Conservation (phyloP, 2,113 vertebrate genomes). For the Oncorhynchus tshawytscha region DNA sequence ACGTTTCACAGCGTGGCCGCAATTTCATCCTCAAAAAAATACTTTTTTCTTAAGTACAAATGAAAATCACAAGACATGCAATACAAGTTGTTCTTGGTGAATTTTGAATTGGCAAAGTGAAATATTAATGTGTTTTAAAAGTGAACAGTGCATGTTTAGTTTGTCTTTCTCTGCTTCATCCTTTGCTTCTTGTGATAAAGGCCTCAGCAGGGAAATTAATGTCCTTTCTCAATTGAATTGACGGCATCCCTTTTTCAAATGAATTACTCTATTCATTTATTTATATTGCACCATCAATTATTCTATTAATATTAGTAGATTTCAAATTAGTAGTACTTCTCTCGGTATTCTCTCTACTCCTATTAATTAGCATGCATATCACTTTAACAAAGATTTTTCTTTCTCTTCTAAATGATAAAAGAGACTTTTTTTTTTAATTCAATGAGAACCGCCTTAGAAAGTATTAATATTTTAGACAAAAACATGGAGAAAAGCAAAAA, state of each 20-base stretch:
- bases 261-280: constrained; percentile 81
- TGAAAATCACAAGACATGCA: constrained; percentile 23
- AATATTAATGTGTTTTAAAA: constrained; percentile 74
- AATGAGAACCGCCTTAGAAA: constrained; percentile 67
- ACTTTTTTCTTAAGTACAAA: not conserved
- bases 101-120: constrained; percentile 65
- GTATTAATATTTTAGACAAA: constrained; percentile 74
- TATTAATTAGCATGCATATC: constrained; percentile 77
- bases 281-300: constrained; percentile 79
- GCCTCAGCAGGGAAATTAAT: constrained; percentile 63
- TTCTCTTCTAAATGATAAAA: constrained; percentile 80
- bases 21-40: not conserved
- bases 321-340: constrained; percentile 76
- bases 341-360: constrained; percentile 67
- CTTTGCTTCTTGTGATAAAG: constrained; percentile 51
- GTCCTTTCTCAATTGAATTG: constrained; percentile 71
- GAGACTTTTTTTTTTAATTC: constrained; percentile 78
- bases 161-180: constrained; percentile 41
- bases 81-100: constrained; percentile 65
- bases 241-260: constrained; percentile 75
- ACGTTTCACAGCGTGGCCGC: not conserved
- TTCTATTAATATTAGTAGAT: constrained; percentile 82
- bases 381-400: constrained; percentile 82
- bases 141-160: constrained; percentile 65
- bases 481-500: constrained; percentile 47